A percentile compares a stretch with the other conserved stretches of the same genome.
These are phyloP conservation scores for Megaleporinus macrocephalus DNA, from an alignment of 2,113 vertebrate species.

Conservation along the genomic window DNA sequence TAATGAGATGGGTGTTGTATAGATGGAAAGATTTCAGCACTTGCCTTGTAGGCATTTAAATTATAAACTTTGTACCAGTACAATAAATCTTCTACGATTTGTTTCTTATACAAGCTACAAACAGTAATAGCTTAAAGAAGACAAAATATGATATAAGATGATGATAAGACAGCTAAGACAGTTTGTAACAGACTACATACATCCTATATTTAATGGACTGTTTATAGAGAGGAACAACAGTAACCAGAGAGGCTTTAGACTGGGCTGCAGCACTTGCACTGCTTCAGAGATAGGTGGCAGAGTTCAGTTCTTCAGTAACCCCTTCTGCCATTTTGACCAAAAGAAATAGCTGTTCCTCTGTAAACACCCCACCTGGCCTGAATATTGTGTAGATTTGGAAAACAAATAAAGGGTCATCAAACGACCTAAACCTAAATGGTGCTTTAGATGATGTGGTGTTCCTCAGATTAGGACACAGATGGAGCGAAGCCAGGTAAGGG, in stretches of 20 bases:
- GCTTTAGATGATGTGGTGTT: neutral
- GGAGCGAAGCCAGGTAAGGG: conserved; percentile 33
- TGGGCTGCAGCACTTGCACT: conserved; percentile 14
- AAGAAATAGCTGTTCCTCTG: neutral
- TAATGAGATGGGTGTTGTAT: neutral
- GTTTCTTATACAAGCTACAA: neutral
- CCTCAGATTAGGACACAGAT: conserved; percentile 13
- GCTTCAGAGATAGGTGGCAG: conserved; percentile 53
- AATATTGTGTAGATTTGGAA: neutral
- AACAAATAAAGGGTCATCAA: neutral
- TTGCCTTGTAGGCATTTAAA: neutral
- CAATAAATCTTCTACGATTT: neutral
- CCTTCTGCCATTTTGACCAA: neutral
- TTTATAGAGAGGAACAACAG: neutral
- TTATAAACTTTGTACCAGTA: neutral
- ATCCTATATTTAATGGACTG: neutral
- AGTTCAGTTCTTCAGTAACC: conserved; percentile 1
- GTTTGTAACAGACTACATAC: neutral
- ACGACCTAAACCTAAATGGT: neutral
- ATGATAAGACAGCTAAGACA: neutral
- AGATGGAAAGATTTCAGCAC: neutral
- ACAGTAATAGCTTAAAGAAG: neutral
- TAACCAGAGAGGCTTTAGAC: neutral
- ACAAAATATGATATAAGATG: neutral
- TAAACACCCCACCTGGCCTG: conserved; percentile 6